Evolutionary conservation across 2,888 invertebrate species (phyloP), one percentile per base, ranked within the genome.

Genomic region (Xanthorhoe designata): DNA sequence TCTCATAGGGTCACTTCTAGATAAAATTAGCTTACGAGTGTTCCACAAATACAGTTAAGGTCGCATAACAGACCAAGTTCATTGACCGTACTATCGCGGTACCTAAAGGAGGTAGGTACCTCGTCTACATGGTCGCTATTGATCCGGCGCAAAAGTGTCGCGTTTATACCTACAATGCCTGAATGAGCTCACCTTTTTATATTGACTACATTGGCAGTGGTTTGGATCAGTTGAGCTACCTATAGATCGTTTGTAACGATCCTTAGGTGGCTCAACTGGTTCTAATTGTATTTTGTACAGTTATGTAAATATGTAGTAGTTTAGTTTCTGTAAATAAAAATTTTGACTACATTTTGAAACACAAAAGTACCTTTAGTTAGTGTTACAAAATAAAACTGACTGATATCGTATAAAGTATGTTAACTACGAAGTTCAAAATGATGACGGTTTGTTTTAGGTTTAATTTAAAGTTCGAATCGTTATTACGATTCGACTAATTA

Each of bases 21-120:
- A 13, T n/a, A n/a, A 42, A 60, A 64, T 62, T 61, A 53, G 52
- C 51, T 56, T 15, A 15, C 17, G 45, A 66, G 24, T 64, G 47
- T 63, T 63, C 64, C 61, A 61, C 67, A 69, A 70, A 71, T 70
- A 70, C 52, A 56, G 18, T 64, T 67, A 69, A 78, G 75, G 77
- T 78, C 73, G 75, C 58, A 73, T 66, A 72, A 71, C 64, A 61
- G 65, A 18, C 53, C 50, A 74, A 75, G 83, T 78, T 81, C 78
- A 68, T 57, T 75, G 79, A 78, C 78, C 79, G 64, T 71, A 72
- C 4, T 73, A 61, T 68, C 74, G 69, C 69, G 51, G 55, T 59
- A 72, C 66, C 32, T 52, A 54, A 57, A 52, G 45, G 51, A 51
- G 15, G 66, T 66, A 51, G 15, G 66, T 66, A 59, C 54, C 66